These are phyloP conservation scores for Tapera naevia DNA, from an alignment of 2,797 vertebrate species.

Conservation along the genomic window DNA sequence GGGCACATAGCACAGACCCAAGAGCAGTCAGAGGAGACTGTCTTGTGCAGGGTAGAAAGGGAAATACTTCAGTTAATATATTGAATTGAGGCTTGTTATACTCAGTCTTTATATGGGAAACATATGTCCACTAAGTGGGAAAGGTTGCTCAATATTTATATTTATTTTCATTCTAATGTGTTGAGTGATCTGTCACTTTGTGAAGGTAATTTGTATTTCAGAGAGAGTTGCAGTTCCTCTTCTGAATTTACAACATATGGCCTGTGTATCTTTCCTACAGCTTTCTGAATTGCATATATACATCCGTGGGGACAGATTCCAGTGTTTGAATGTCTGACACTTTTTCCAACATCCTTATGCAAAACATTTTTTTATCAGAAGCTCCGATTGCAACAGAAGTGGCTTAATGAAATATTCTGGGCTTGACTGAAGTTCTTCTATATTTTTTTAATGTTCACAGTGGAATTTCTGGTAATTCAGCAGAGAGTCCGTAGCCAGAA, in stretches of 20 bases:
- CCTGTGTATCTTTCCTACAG: background rate
- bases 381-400: background rate
- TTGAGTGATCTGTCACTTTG: background rate
- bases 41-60: background rate
- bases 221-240: background rate
- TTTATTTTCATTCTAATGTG: background rate
- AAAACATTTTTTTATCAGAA: slow-evolving; percentile 4
- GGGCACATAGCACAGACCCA: background rate
- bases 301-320: background rate
- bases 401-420: background rate
- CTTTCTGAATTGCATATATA: background rate
- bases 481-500: background rate
- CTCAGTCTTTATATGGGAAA: background rate
- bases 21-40: background rate
- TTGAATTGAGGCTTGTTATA: background rate
- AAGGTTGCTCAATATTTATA: background rate
- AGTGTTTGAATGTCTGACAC: background rate
- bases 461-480: background rate
- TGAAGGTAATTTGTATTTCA: background rate
- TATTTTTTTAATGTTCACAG: background rate
- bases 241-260: background rate
- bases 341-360: background rate
- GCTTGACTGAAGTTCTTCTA: slow-evolving; percentile 1
- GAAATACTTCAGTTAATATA: background rate
- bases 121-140: background rate